Conservation (phyloP, 2,888 invertebrate genomes). For the Rhaphigaster nebulosa region DNA sequence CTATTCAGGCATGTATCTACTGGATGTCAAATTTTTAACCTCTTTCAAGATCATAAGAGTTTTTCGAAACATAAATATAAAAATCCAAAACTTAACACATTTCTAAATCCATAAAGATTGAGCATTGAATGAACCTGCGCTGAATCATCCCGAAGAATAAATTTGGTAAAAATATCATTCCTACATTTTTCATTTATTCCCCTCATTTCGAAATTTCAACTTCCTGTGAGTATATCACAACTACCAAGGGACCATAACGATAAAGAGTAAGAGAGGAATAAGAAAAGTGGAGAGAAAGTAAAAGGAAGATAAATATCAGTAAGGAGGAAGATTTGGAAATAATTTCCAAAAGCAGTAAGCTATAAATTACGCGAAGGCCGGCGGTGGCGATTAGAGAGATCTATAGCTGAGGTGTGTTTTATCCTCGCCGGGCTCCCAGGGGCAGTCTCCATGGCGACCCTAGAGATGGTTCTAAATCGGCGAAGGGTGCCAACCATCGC, state of each 20-base stretch:
- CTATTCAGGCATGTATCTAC: too few relatives aligned
- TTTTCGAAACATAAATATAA: too few relatives aligned
- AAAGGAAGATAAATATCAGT: conserved; percentile 58
- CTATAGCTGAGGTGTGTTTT: conserved; percentile 64
- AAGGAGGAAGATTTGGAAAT: conserved; percentile 62
- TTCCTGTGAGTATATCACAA: neutral
- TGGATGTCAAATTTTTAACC: too few relatives aligned
- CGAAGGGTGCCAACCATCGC: conserved; percentile 47
- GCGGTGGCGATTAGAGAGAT: conserved; percentile 62
- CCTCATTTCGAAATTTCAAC: neutral
- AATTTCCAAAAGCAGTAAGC: conserved; percentile 57
- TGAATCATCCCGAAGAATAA: neutral
- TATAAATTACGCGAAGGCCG: conserved; percentile 39
- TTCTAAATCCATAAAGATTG: neutral
- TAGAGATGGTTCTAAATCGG: conserved; percentile 51
- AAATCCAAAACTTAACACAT: too few relatives aligned
- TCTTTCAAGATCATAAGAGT: too few relatives aligned
- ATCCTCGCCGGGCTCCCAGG: conserved; percentile 21
- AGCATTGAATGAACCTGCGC: neutral
- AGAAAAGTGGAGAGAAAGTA: conserved; percentile 18
- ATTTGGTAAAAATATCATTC: neutral
- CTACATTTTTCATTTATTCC: conserved; percentile 14
- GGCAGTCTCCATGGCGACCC: conserved; percentile 59
- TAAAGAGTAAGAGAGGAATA: conserved; percentile 1
- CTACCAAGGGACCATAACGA: neutral